Base-by-base conservation (phyloP, 2,113 vertebrate species). In the Seriola quinqueradiata region DNA sequence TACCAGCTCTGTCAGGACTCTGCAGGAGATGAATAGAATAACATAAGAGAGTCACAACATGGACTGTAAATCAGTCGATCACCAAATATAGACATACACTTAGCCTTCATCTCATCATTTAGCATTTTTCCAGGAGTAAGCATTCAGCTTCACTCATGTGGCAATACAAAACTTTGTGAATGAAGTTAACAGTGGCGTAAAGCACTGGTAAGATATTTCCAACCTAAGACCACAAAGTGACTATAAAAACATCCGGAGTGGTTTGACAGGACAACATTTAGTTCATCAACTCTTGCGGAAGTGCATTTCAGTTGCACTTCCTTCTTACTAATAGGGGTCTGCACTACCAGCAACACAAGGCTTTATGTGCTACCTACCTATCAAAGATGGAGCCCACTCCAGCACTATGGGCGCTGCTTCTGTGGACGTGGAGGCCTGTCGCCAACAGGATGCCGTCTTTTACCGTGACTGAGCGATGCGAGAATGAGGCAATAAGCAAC, bases 321-420 rank as follows among this genome's bases (percentile, higher is more conserved):
- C 2, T 55, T 55, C n/a, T 57, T 4, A 25, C 11, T 57, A 25
- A 23, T 23, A 23, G 52, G 4, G 8, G 8, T 23, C 19, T 55
- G 52, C 9, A 55, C 19, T 11, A 23, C n/a, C 11, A 11, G 54
- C 10, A 57, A 28, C 5, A 55, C 10, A 12, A 12, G n/a, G 9
- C 19, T 21, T 21, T 34, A 10, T 69, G 12, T 23, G 36, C 17
- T 58, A 63, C 75, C 8, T 0, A 98, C 98, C 97, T 97, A 93
- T 99, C 97, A 2, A 99, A 99, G 87, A 99, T 98, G 90, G 97
- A 99, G 72, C 98, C 98, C 13, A 99, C 98, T 0, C 98, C 98
- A 0, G 98, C 98, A 0, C 97, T 98, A 92, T 99, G 98, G 52
- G 97, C 97, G 0, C 98, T 99, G 92, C 96, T 99, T 65, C 97